These are phyloP conservation scores for Ditylenchus weischeri DNA, from an alignment of 2,888 invertebrate genomes.

Conservation along the genomic window DNA sequence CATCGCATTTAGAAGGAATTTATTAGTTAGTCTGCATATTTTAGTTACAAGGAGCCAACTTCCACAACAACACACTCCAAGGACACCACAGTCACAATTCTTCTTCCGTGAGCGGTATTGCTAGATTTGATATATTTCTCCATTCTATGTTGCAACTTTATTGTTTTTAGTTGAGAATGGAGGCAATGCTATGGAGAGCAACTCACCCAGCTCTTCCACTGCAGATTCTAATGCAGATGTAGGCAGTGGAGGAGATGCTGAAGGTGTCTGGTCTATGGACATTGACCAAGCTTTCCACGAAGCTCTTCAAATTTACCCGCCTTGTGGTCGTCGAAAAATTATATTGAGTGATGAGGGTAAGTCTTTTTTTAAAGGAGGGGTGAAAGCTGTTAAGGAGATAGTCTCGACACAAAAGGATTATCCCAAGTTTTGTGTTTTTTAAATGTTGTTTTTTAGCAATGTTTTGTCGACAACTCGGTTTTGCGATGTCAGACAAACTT, in stretches of 20 bases:
- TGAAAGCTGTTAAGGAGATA: too few species aligned
- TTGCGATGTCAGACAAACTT: too few species aligned
- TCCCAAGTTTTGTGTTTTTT: too few species aligned
- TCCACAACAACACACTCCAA: neutral
- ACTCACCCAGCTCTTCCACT: slow-evolving; percentile 27
- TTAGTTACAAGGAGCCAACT: neutral
- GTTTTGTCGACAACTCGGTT: too few species aligned
- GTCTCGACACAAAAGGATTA: too few species aligned
- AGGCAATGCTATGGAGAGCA: slow-evolving; percentile 8
- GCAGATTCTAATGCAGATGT: slow-evolving; percentile 33
- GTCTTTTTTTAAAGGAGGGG: too few species aligned
- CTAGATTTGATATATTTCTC: too few species aligned
- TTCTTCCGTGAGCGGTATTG: neutral
- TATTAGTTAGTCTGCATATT: too few species aligned
- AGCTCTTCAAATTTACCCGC: slow-evolving; percentile 91
- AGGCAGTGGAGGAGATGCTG: slow-evolving; percentile 71
- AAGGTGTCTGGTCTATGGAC: slow-evolving; percentile 99
- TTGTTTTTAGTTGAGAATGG: slow-evolving; percentile 1
- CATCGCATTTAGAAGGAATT: too few species aligned
- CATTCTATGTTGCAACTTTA: neutral
- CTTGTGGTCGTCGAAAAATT: slow-evolving; percentile 97
- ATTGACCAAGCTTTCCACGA: slow-evolving; percentile 97
- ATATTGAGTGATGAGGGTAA: slow-evolving; percentile 99
- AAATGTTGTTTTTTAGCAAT: too few species aligned
- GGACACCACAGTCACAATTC: neutral